Conservation (phyloP, 2,797 vertebrate species). For the Channallabes apus region DNA sequence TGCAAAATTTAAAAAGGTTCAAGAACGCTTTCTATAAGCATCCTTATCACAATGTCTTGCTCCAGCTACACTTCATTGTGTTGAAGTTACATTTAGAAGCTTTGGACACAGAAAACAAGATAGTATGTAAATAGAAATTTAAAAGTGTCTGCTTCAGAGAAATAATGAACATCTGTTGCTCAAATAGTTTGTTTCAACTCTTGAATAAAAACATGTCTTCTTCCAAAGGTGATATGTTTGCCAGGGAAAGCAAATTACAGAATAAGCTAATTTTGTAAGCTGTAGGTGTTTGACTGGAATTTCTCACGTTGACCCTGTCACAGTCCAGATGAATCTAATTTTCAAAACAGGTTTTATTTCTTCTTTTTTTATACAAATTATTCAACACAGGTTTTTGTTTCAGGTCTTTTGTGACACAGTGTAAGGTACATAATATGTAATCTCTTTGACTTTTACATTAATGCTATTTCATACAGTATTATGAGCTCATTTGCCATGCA, state of each 20-base stretch:
- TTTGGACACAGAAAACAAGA: neutral
- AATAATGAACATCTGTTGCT: neutral
- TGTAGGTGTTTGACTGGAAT: neutral
- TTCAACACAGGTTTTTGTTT: neutral
- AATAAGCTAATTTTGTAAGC: neutral
- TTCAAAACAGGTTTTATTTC: too few species aligned
- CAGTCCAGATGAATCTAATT: neutral
- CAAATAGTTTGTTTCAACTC: neutral
- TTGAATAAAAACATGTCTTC: neutral
- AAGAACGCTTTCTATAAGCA: neutral
- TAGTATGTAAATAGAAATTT: neutral
- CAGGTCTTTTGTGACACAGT: neutral
- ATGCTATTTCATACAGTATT: neutral
- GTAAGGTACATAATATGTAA: neutral
- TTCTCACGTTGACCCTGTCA: neutral
- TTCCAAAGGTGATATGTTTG: neutral
- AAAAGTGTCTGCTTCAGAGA: neutral
- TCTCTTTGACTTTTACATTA: neutral
- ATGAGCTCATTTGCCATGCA: neutral
- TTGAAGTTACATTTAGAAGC: neutral
- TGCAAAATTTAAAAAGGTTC: too few species aligned
- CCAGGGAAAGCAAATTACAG: neutral
- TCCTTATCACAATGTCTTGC: neutral
- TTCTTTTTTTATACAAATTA: neutral
- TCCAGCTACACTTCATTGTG: neutral